Evolutionary conservation across 2,113 vertebrate genomes (phyloP), one percentile per base, ranked within the genome.

Genomic region (Haplotaxodon microlepis): DNA sequence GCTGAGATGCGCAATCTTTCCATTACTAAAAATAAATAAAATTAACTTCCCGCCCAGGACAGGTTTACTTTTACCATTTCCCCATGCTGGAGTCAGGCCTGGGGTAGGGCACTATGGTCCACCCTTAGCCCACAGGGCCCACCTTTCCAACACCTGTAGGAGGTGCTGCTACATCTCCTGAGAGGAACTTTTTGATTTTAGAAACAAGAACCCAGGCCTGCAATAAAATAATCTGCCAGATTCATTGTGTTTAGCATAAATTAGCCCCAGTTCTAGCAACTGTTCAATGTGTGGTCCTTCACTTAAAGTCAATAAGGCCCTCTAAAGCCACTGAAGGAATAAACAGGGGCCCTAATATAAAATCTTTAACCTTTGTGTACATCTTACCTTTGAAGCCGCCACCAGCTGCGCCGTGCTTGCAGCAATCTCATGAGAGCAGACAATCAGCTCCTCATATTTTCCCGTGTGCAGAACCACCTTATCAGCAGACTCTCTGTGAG

Each of bases 361-460:
- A 6, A n/a, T 79, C 5, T 82, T 83, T 29, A 54, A 31, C 3
- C 27, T 12, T 34, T 78, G 27, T 51, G 3, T n/a, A 31, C 17
- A 29, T 78, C 6, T 84, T 94, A 99, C 99, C 98, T 99, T 99
- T 50, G 99, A 99, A 63, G 99, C 98, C 1, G 99, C 99, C 34
- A 99, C 98, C 54, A 99, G 97, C 94, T 99, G 99, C 24, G 99
- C 99, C 0, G 99, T 99, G 93, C 98, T 99, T 85, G 98, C 98
- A 0, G 98, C 98, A 0, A 99, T 99, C 91, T 99, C 98, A 0
- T 98, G 98, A 2, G 98, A 99, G 91, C 98, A 99, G 84, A 99
- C 98, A 0, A 99, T 99, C 86, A 99, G 92, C 27, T 99, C 98
- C 79, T 99, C 98, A 0, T 98, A 99, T 89, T 99, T 99, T 21